Base-by-base conservation (phyloP, 2,113 vertebrate species). In the Triplophysa siluroides region DNA sequence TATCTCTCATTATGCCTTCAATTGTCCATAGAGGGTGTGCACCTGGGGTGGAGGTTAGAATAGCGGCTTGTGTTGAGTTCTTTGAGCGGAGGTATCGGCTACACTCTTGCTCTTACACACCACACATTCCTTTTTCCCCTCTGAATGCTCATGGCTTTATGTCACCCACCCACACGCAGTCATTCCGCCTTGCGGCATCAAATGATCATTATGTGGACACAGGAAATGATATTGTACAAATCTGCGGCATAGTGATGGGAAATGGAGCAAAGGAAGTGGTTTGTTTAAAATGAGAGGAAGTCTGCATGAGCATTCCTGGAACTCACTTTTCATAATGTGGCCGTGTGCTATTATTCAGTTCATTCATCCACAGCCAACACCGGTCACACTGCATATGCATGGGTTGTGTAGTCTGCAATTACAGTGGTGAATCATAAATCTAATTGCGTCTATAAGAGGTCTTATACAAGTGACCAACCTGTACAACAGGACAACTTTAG, bases 161-260 rank as follows among this genome's bases (percentile, higher is more conserved):
- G 24, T 65, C 33, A 47, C 33, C 10, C 47, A 65, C 72, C 9
- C 65, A 26, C 75, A 33, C n/a, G 8, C 67, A 26, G 14, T 24
- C 21, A 77, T 54, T 65, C 56, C 52, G 74, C 45, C 29, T 23
- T 26, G 61, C 24, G n/a, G 71, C 70, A 18, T 75, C 78, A 45
- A 75, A 74, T 67, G 62, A 38, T 81, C 79, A 81, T 81, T 81
- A 74, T 81, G 71, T 38, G 79, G 71, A 66, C 62, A 68, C 69
- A 80, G 79, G 79, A 81, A 81, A 81, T 60, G 12, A 80, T 61
- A 75, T 61, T 67, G 71, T 61, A 68, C 54, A 33, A 81, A 38
- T 78, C 68, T 78, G 61, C 78, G 76, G 50, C 79, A 75, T 67
- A 45, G 70, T 74, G 70, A 74, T 62, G 79, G 69, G 69, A 72